Percentiles rank a stretch among this genome's conserved stretches.
Conservation (phyloP, 2,888 invertebrate genomes). For the Ichneumoninae sp. region DNA sequence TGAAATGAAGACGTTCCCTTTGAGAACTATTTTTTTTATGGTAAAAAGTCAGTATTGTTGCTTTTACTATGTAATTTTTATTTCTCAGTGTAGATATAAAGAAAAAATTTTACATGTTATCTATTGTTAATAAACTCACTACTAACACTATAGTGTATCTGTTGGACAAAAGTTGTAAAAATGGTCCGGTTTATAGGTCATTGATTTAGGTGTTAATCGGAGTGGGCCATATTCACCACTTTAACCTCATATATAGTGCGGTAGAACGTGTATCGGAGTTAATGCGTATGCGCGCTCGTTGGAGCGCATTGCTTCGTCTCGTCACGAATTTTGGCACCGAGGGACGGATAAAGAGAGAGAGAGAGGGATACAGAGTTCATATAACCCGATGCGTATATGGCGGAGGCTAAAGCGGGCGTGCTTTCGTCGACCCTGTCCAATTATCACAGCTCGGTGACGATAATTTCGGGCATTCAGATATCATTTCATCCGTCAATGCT, state of each 20-base stretch:
- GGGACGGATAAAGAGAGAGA: background rate
- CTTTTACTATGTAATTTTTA: too few species aligned
- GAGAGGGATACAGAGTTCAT: slow-evolving; percentile 34
- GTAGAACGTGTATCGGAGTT: background rate
- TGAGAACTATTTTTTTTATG: too few species aligned
- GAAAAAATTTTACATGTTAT: too few species aligned
- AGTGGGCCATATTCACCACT: background rate
- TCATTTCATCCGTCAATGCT: slow-evolving; percentile 79
- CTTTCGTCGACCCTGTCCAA: slow-evolving; percentile 71
- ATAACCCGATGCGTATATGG: slow-evolving; percentile 39
- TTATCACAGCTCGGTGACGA: slow-evolving; percentile 78
- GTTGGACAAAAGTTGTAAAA: too few species aligned
- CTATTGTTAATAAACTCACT: too few species aligned
- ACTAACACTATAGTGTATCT: background rate
- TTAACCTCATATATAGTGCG: background rate
- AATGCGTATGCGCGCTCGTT: slow-evolving; percentile 19
- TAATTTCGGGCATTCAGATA: slow-evolving; percentile 79
- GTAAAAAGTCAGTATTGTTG: too few species aligned
- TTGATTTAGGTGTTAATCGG: too few species aligned
- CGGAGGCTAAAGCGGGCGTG: slow-evolving; percentile 31
- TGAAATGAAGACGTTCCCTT: too few species aligned
- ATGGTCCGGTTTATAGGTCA: too few species aligned
- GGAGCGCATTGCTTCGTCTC: slow-evolving; percentile 20
- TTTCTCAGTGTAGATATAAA: too few species aligned
- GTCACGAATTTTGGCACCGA: slow-evolving; percentile 19